These are phyloP conservation scores for Drosophila yakuba DNA, from an alignment of 1,140 invertebrate species.

Conservation along the genomic window DNA sequence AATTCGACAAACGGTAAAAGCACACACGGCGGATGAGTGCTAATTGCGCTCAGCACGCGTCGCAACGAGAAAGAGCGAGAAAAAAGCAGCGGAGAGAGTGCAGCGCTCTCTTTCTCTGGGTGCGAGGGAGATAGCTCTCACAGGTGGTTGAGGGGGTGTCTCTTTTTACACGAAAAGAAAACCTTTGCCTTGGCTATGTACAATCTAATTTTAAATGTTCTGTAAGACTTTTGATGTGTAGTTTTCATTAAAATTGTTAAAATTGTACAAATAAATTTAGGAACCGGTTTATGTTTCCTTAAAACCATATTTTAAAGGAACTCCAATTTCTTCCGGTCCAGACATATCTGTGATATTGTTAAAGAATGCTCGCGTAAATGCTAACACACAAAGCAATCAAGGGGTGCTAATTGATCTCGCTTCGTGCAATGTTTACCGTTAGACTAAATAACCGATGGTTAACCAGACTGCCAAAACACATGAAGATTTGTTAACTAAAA, in stretches of 20 bases:
- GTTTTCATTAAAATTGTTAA: too few species aligned
- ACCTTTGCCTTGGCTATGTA: neutral
- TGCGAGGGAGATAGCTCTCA: conserved; percentile 15
- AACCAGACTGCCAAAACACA: neutral
- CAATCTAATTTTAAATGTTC: neutral
- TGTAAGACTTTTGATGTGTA: neutral
- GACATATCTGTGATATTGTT: conserved; percentile 36
- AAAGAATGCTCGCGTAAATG: conserved; percentile 22
- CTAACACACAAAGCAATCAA: conserved; percentile 37
- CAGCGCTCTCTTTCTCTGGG: conserved; percentile 4
- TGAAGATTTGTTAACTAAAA: neutral
- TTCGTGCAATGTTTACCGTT: conserved; percentile 60
- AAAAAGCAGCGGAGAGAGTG: conserved; percentile 27
- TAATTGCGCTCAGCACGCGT: conserved; percentile 50
- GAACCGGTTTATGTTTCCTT: neutral
- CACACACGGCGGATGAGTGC: conserved; percentile 45
- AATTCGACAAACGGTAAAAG: conserved; percentile 29
- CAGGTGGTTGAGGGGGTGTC: conserved; percentile 43
- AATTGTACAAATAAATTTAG: too few species aligned
- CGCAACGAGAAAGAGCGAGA: conserved; percentile 1
- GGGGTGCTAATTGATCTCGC: conserved; percentile 61
- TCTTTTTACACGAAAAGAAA: neutral
- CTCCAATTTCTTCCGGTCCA: neutral
- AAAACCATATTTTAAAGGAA: neutral
- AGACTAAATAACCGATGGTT: conserved; percentile 15